Evolutionary conservation across 2,113 vertebrate species (phyloP), one percentile per base, ranked within the genome.

Genomic region (Clarias gariepinus): DNA sequence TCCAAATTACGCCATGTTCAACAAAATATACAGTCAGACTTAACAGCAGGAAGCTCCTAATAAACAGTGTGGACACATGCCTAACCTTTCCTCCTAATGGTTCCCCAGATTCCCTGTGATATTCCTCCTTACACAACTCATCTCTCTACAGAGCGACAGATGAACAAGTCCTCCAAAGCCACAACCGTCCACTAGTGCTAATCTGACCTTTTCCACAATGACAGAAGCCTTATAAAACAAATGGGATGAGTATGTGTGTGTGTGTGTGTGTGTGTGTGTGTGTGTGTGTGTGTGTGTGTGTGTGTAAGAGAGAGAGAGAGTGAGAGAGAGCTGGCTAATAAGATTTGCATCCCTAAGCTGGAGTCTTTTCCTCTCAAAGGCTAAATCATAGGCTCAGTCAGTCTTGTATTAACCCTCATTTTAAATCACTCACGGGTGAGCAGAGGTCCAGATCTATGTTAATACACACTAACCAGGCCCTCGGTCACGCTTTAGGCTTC

Each of bases 131-230:
- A 76, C 86, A 89, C 86, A 87, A 69, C 23, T 63, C 33, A 7
- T 81, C 66, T 82, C 55, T 12, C 28, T 30, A 41, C 57, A 74
- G 73, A 87, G 83, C 80, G 73, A 77, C 52, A 82, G 86, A 88
- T 55, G 47, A 79, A 73, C 55, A 81, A 83, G 79, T 87, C 76
- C 86, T 87, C 80, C 82, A 83, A 82, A 86, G 87, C 66, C 41
- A 15, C 81, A 41, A 74, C 73, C 83, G 53, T 25, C 68, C 87
- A 88, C 80, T 84, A 69, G 86, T 64, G 84, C 64, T 64, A 77
- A 89, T 71, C 55, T 91, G 91, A 91, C 90, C 90, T 91, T 91
- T 90, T 85, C 47, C 61, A 85, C 87, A 89, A 90, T 90, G 91
- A 90, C 86, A 90, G 81, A 90, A 90, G 82, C 87, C 91, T 86